Base-by-base conservation (phyloP, 2,113 vertebrate genomes). In the Eulacestoma nigropectus region DNA sequence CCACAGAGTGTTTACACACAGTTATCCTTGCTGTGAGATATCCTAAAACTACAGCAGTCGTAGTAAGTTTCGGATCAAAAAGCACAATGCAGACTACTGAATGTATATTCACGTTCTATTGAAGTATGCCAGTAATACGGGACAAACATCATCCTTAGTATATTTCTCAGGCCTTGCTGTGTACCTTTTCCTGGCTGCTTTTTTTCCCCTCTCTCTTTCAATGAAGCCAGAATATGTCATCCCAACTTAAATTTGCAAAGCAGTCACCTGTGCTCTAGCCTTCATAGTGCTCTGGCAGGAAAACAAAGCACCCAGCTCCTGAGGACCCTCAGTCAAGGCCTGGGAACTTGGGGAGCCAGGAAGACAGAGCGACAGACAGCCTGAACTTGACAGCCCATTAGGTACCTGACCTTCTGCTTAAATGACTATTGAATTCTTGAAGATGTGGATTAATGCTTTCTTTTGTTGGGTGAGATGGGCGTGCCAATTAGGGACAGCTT, bases 311-410 rank as follows among this genome's bases (percentile, higher is more conserved):
- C 49, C 22, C 77, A 57, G 55, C 60, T 90, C 78, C 46, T 1
- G 22, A 65, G 67, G 56, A 78, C 57, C 6, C 50, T 89, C 91
- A 87, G 49, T 97, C 93, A 95, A 93, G 88, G 75, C 56, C 47
- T 87, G 75, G 74, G 80, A 92, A 86, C 76, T 62, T 33, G 41
- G 27, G 59, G 19, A 95, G 21, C 21, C 0, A 1, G 55, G 69
- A 93, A 96, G 85, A 92, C 4, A 1, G 57, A 85, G 13, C 2
- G 49, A 80, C 63, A 90, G 92, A 73, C 88, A 88, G 80, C 64
- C 84, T 70, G 72, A 95, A 86, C 78, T 81, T 90, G 96, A 93
- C 89, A 96, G 87, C 78, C 90, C 94, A 84, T 96, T 97, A 93
- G 75, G 73, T 84, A 87, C 68, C 92, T 90, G 94, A 96, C 94